These are phyloP conservation scores for Hydra vulgaris DNA, from an alignment of 30 jellyfish, hydroid and myxozoan species.

Conservation along the genomic window DNA sequence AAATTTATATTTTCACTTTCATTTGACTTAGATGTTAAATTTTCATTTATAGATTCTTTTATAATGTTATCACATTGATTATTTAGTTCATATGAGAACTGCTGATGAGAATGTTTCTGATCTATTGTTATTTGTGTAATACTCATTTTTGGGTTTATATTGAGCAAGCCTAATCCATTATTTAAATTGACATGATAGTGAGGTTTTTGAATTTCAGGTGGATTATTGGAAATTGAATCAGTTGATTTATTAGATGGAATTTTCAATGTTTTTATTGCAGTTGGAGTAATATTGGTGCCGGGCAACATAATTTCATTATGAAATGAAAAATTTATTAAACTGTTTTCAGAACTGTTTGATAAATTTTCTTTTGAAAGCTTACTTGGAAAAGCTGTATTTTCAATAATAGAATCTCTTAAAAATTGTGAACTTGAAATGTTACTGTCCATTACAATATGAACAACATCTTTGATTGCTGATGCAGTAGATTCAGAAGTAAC, in stretches of 20 bases:
- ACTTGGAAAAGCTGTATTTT: no score
- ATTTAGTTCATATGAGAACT: not conserved
- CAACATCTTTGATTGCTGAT: not conserved
- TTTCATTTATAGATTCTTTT: not conserved
- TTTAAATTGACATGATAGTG: not conserved
- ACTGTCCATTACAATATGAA: not conserved
- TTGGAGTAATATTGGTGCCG: not conserved
- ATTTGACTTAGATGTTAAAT: not conserved
- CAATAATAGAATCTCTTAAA: no score
- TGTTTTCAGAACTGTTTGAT: not conserved
- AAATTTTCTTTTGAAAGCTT: not conserved
- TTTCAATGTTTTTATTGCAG: not conserved
- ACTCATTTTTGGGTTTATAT: not conserved
- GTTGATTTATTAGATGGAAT: not conserved
- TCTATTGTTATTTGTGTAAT: not conserved
- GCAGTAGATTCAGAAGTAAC: not conserved
- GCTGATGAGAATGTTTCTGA: not conserved
- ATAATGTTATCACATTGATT: no score
- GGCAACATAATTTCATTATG: not conserved
- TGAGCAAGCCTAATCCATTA: not conserved
- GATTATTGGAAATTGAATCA: not conserved
- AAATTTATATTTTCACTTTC: not conserved
- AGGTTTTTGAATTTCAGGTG: not conserved
- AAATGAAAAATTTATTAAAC: not conserved
- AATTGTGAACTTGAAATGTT: not conserved